Evolutionary conservation across 1,140 invertebrate species (phyloP), one percentile per base, ranked within the genome.

Genomic region (Brachystomella parvula): DNA sequence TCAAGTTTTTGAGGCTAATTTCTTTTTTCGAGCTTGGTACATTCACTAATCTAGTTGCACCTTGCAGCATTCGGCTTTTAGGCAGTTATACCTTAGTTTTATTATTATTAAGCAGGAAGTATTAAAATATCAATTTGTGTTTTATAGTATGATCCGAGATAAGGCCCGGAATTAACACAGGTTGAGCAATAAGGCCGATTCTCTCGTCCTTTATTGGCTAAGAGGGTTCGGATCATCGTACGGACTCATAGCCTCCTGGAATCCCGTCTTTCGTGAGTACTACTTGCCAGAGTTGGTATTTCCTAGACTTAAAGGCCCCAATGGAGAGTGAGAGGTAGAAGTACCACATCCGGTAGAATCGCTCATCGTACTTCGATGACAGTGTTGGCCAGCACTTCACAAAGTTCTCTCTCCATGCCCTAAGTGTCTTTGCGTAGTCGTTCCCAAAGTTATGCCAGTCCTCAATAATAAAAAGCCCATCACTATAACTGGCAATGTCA

Each of bases 241-340:
- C 39, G 30, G 64, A 61, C 12, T 57, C 24, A 29, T 69, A 69
- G 2, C 67, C 64, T 15, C 59, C 64, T 21, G 47, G 28, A 61
- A 69, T 19, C 2, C 67, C 67, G 30, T 65, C 65, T 35, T 65
- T 65, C 15, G 29, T 62, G 3, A 66, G 47, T 19, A 66, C 64
- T 19, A 67, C 47, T 66, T 69, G 67, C 67, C 67, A 69, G 21
- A 69, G 44, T 28, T 69, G 64, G 26, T 61, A 57, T n/a, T 66
- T 61, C 21, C 67, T 32, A 28, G 64, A 56, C 47, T 60, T 61
- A 32, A 69, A 69, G 21, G 26, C 53, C 33, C 66, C 66, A 47
- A 59, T 59, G 6, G 67, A 66, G 21, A 57, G 32, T 3, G 12
- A 47, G 1, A 69, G 33, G 35, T 69, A 69, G 29, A 57, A 69